Percentiles rank a stretch among this genome's conserved stretches.
These are phyloP conservation scores for Euplagia quadripunctaria DNA, from an alignment of 2,888 invertebrate genomes.

Conservation along the genomic window DNA sequence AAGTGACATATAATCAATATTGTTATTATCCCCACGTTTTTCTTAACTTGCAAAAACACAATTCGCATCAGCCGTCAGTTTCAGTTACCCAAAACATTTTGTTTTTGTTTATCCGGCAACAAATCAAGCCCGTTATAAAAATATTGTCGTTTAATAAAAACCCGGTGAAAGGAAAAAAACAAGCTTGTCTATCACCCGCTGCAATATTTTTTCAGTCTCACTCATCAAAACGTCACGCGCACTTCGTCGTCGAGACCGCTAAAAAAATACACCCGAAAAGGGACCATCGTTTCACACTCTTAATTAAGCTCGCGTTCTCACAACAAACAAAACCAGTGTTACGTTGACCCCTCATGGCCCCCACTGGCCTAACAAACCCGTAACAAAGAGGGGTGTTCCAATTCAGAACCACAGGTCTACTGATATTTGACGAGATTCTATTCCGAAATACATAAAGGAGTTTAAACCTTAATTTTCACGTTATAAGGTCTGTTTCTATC, in stretches of 20 bases:
- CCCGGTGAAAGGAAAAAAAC: slow-evolving; percentile 35
- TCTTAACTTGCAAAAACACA: slow-evolving; percentile 2
- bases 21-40: not conserved
- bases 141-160: slow-evolving; percentile 37
- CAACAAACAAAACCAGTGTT: slow-evolving; percentile 72
- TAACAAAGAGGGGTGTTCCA: slow-evolving; percentile 46
- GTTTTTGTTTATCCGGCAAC: slow-evolving; percentile 22
- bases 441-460: slow-evolving; percentile 24
- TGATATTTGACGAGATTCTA: slow-evolving; percentile 55
- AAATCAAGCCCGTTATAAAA: slow-evolving; percentile 28
- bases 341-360: slow-evolving; percentile 56
- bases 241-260: slow-evolving; percentile 60
- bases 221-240: slow-evolving; percentile 62
- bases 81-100: slow-evolving; percentile 25
- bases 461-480: slow-evolving; percentile 47
- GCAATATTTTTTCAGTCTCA: slow-evolving; percentile 57
- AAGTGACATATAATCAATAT: not conserved
- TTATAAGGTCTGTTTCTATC: slow-evolving; percentile 41
- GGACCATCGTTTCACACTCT: slow-evolving; percentile 80
- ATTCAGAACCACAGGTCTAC: slow-evolving; percentile 62
- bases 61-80: slow-evolving; percentile 4
- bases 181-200: slow-evolving; percentile 41
- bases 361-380: slow-evolving; percentile 35
- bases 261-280: slow-evolving; percentile 70
- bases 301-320: slow-evolving; percentile 77